These are phyloP conservation scores for Apus apus DNA, from an alignment of 2,113 vertebrate genomes.

Conservation along the genomic window DNA sequence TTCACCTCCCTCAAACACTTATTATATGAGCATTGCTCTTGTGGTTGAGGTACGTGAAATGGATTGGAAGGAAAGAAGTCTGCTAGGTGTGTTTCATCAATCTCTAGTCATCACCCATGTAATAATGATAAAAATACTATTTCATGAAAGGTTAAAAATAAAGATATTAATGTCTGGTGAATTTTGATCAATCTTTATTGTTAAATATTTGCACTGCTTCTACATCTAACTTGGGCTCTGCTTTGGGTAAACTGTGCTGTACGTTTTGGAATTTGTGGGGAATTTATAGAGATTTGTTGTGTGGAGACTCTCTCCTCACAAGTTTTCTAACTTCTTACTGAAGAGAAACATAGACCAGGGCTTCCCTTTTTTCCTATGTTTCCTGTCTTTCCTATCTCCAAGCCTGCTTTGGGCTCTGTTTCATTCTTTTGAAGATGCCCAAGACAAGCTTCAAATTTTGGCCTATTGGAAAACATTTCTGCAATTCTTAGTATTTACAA, in stretches of 20 bases:
- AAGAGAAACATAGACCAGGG: background rate
- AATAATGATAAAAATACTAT: background rate
- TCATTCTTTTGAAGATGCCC: background rate
- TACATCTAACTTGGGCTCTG: background rate
- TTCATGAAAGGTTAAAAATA: background rate
- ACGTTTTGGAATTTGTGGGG: background rate
- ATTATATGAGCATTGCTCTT: background rate
- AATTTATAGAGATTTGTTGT: background rate
- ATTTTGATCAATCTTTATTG: background rate
- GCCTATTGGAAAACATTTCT: background rate
- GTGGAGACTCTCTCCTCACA: background rate
- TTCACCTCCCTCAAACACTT: background rate
- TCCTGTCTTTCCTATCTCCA: background rate
- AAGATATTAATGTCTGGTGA: background rate
- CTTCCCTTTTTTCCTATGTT: background rate
- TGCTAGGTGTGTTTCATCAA: background rate
- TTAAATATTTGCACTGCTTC: background rate
- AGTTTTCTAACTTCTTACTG: background rate
- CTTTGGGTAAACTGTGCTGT: background rate
- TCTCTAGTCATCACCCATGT: background rate
- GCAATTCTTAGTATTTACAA: background rate
- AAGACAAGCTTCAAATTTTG: background rate
- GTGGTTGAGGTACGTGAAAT: background rate
- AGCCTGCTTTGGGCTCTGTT: background rate
- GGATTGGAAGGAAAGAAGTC: background rate